Conservation (phyloP, 2,888 invertebrate genomes). For the Gymnoscelis rufifasciata region DNA sequence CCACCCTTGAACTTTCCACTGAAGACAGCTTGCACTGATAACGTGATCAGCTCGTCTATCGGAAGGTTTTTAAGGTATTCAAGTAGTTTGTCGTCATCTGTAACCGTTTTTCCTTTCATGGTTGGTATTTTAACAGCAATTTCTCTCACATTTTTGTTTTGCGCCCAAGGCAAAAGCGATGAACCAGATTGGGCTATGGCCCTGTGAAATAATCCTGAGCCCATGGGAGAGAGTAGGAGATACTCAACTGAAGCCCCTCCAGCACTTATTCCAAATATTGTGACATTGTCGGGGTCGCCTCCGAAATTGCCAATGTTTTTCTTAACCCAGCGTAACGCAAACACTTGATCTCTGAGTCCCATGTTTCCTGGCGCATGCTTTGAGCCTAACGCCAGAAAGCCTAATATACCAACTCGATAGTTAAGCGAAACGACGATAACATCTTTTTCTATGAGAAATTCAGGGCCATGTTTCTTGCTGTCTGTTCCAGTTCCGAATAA, state of each 20-base stretch:
- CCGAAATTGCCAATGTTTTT: constrained; percentile 67
- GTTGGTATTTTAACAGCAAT: constrained; percentile 51
- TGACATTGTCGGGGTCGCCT: constrained; percentile 70
- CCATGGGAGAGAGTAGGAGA: constrained; percentile 59
- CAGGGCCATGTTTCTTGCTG: constrained; percentile 56
- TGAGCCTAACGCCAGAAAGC: constrained; percentile 59
- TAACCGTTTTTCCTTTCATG: constrained; percentile 39
- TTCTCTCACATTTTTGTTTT: constrained; percentile 40
- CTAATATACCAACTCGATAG: constrained; percentile 67
- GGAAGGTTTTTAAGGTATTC: constrained; percentile 51
- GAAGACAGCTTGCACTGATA: constrained; percentile 43
- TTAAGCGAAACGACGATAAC: constrained; percentile 66
- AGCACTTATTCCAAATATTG: constrained; percentile 76
- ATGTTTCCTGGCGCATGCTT: constrained; percentile 71
- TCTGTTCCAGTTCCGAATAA: constrained; percentile 65
- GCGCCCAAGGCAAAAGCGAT: constrained; percentile 70
- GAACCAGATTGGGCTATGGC: constrained; percentile 78
- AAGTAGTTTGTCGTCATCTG: constrained; percentile 45
- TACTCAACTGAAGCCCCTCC: constrained; percentile 72
- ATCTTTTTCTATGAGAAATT: constrained; percentile 62
- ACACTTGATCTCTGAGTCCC: constrained; percentile 75
- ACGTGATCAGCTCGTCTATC: constrained; percentile 48
- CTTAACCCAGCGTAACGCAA: constrained; percentile 74
- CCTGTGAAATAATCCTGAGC: constrained; percentile 74
- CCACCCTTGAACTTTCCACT: constrained; percentile 50